Evolutionary conservation across 1,140 invertebrate species (phyloP), one percentile per base, ranked within the genome.

Genomic region (Neodiprion fabricii): DNA sequence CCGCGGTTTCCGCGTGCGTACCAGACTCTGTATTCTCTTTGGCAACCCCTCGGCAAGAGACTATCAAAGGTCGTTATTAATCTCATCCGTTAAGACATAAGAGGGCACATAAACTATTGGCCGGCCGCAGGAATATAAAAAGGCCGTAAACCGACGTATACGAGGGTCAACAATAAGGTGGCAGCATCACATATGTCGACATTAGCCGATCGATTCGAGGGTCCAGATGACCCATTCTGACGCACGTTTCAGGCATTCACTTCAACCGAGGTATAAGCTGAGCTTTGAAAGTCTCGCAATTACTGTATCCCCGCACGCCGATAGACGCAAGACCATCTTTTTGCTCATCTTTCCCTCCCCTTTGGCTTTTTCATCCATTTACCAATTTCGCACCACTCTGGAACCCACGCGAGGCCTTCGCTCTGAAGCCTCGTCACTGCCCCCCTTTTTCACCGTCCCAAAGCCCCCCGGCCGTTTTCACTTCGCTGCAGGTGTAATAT

Each of bases 321-420:
- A 69, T 5, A 69, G 53, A 61, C n/a, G n/a, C 53, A 61, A 9
- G 53, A 61, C 5, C 53, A 61, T 17, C 53, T 61, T 61, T 61
- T 7, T 0, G 4, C 53, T 61, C 68, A 12, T 23, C 68, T 69
- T 8, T 14, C 11, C 21, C 14, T 28, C 7, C 9, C 12, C 12
- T 7, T 14, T 82, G 85, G 85, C 85, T 87, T 87, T 86, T 84
- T 81, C 82, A 79, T 85, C 84, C 79, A 79, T 80, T 85, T 81
- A 72, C 82, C 84, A 85, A 85, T 86, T 85, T 84, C 80, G 81
- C 79, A 80, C 79, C 78, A 83, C 81, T 85, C 79, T 79, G 79
- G 82, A 86, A 86, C 85, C 78, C 80, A 71, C 79, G 73, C 74
- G 80, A 82, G 79, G 74, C 80, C 72, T 61, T 67, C 75, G 48